Evolutionary conservation across 2,113 vertebrate species (phyloP).

Genomic region (Ailurus styani): DNA sequence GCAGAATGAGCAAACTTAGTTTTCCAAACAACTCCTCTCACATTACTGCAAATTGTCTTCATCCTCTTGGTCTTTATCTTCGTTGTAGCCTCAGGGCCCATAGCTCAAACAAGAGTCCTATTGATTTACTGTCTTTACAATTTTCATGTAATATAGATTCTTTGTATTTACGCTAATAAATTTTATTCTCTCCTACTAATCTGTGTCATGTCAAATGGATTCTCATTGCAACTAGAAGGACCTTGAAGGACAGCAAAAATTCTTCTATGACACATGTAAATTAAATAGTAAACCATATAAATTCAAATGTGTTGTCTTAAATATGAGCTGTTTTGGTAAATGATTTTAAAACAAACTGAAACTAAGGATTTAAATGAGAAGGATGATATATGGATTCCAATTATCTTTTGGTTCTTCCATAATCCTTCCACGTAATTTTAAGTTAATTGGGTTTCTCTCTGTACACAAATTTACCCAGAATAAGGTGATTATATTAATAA

Average conservation of each 20-base stretch:
- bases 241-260: neutral
- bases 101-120: neutral
- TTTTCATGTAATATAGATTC: neutral
- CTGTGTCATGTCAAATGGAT: neutral
- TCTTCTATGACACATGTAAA: neutral
- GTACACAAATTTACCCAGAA: neutral
- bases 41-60: neutral
- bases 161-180: neutral
- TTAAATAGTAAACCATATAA: neutral
- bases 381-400: slow-evolving; percentile 29
- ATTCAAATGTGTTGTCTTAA: slow-evolving; percentile 12
- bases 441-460: slow-evolving; percentile 35
- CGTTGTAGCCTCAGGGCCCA: neutral
- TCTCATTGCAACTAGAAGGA: neutral
- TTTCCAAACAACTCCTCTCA: neutral
- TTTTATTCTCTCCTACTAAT: neutral
- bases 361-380: slow-evolving; percentile 38
- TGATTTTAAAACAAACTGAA: slow-evolving; percentile 46
- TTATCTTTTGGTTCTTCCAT: slow-evolving; percentile 46
- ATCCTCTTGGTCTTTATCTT: neutral
- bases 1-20: neutral
- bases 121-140: neutral
- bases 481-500: slow-evolving; percentile 29
- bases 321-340: slow-evolving; percentile 31
- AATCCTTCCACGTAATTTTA: slow-evolving; percentile 44